Conservation (phyloP, 2,888 invertebrate species). For the Caradrina clavipalpis region DNA sequence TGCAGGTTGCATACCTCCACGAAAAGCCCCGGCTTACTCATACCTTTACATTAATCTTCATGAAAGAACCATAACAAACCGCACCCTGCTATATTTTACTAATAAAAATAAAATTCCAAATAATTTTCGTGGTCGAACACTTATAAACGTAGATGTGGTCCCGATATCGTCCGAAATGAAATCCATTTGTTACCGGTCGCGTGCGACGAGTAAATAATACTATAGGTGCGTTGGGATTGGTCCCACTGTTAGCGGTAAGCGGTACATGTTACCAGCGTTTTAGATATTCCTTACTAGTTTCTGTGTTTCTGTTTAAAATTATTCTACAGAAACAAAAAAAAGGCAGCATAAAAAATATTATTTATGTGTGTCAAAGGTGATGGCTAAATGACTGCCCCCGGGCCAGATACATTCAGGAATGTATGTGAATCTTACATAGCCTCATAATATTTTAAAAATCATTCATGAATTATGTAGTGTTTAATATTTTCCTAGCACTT, state of each 20-base stretch:
- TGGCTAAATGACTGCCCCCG: too few relatives aligned
- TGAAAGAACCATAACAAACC: conserved; percentile 48
- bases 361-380: too few relatives aligned
- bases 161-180: conserved; percentile 63
- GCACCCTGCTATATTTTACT: conserved; percentile 31
- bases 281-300: background rate
- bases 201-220: conserved; percentile 65
- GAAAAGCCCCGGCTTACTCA: background rate
- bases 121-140: conserved; percentile 55
- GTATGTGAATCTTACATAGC: too few relatives aligned
- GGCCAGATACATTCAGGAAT: too few relatives aligned
- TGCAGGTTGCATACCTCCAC: conserved; percentile 11
- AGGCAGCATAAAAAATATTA: too few relatives aligned
- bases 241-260: conserved; percentile 38
- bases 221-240: conserved; percentile 33
- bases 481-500: too few relatives aligned
- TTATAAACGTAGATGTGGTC: conserved; percentile 56
- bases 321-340: too few relatives aligned
- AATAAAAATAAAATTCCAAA: conserved; percentile 48
- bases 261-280: conserved; percentile 1
- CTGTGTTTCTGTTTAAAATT: too few relatives aligned
- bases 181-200: conserved; percentile 69
- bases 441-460: too few relatives aligned
- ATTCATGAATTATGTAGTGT: too few relatives aligned
- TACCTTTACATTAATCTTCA: conserved; percentile 43